These are phyloP conservation scores for Drosophila ustulata DNA, from an alignment of 2,888 invertebrate species.

Conservation along the genomic window DNA sequence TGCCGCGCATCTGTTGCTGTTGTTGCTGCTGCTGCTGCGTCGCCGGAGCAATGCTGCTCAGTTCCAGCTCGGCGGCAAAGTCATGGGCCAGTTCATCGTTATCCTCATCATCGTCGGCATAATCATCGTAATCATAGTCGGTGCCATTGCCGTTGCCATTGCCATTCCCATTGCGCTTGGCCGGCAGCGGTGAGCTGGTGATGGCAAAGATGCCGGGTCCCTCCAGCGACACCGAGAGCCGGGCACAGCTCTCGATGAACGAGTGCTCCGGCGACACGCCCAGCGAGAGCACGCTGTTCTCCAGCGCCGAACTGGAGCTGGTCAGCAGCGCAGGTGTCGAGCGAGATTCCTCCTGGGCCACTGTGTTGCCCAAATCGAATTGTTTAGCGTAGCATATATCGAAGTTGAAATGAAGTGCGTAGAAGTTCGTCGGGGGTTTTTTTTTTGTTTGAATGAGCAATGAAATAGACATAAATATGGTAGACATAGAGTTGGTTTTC, in stretches of 20 bases:
- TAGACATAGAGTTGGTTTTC: slow-evolving; percentile 34
- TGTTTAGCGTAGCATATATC: slow-evolving; percentile 74
- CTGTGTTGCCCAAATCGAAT: slow-evolving; percentile 85
- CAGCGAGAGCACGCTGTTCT: slow-evolving; percentile 87
- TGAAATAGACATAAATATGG: slow-evolving; percentile 59
- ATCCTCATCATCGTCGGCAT: slow-evolving; percentile 73
- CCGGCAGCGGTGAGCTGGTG: slow-evolving; percentile 87
- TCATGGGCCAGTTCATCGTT: slow-evolving; percentile 70
- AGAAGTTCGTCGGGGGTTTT: slow-evolving; percentile 1
- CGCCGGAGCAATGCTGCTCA: slow-evolving; percentile 69
- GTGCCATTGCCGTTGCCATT: slow-evolving; percentile 66
- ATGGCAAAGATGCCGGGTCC: slow-evolving; percentile 91
- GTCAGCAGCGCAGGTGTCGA: slow-evolving; percentile 94
- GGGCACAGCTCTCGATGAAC: slow-evolving; percentile 93
- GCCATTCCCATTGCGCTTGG: slow-evolving; percentile 73
- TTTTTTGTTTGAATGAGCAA: slow-evolving; percentile 48
- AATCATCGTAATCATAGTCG: slow-evolving; percentile 75
- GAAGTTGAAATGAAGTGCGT: slow-evolving; percentile 18
- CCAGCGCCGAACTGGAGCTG: slow-evolving; percentile 87
- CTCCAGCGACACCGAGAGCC: slow-evolving; percentile 94
- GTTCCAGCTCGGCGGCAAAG: slow-evolving; percentile 73
- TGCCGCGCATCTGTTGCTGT: slow-evolving; percentile 47
- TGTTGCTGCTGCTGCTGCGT: slow-evolving; percentile 58
- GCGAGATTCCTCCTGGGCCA: slow-evolving; percentile 95
- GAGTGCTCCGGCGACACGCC: slow-evolving; percentile 95